A percentile compares a stretch with the other conserved stretches of the same genome.
Evolutionary conservation across 2,113 vertebrate genomes (phyloP).

Genomic region (Eira barbara): DNA sequence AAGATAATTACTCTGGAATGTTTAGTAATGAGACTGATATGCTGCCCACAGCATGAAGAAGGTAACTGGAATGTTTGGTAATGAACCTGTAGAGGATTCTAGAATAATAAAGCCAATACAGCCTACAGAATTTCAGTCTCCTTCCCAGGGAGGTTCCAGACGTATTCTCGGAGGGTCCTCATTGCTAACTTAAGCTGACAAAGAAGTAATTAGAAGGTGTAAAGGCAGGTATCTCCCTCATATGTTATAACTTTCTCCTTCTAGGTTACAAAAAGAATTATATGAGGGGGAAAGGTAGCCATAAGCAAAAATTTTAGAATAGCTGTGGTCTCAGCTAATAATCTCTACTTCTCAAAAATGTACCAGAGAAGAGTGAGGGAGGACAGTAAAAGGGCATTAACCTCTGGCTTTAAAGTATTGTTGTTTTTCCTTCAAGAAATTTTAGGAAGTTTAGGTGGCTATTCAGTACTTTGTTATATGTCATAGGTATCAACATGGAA

Average conservation of each 20-base stretch:
- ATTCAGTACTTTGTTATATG: not conserved
- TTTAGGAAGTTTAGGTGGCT: not conserved
- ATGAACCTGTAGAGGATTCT: not conserved
- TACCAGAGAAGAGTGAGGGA: not conserved
- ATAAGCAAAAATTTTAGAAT: not conserved
- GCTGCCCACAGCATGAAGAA: no score
- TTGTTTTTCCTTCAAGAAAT: not conserved
- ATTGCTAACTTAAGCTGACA: not conserved
- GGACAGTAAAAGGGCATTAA: not conserved
- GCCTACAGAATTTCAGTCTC: not conserved
- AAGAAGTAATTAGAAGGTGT: not conserved
- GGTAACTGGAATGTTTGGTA: not conserved
- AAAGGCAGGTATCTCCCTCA: not conserved
- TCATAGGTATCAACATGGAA: not conserved
- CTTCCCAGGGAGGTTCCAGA: not conserved
- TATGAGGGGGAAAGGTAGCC: not conserved
- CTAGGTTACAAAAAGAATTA: not conserved
- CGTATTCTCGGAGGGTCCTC: not conserved
- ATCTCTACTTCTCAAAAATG: not conserved
- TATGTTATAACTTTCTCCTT: not conserved
- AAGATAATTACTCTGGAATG: constrained; percentile 19
- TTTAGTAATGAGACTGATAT: no score
- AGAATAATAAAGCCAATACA: not conserved
- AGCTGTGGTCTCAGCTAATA: not conserved
- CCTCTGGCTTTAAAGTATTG: not conserved